Evolutionary conservation across 2,888 invertebrate species (phyloP).

Genomic region (Meloe dianella): DNA sequence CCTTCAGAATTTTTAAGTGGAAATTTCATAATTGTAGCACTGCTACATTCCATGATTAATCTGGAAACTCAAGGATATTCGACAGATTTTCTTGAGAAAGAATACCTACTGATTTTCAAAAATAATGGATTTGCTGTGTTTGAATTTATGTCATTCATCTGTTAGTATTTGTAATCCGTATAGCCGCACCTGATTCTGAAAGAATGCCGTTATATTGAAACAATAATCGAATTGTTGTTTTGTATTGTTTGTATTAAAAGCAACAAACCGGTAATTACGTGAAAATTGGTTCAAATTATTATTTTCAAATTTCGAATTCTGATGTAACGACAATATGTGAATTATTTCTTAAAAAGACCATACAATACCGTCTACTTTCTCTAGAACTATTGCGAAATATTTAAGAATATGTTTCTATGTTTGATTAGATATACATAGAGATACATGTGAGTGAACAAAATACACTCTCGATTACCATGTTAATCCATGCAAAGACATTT

Average conservation of each 20-base stretch:
- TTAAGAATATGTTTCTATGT: background rate
- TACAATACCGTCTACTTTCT: background rate
- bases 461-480: background rate
- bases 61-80: background rate
- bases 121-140: no score
- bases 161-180: background rate
- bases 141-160: background rate
- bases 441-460: background rate
- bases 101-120: no score
- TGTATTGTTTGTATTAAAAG: background rate
- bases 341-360: background rate
- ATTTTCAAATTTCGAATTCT: background rate
- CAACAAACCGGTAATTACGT: background rate
- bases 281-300: background rate
- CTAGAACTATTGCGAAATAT: background rate
- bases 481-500: slow-evolving; percentile 8
- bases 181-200: background rate
- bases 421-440: background rate
- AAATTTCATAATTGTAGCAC: background rate
- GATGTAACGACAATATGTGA: background rate
- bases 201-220: background rate
- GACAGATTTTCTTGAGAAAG: background rate
- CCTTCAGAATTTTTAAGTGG: background rate
- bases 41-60: background rate
- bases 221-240: background rate